Conservation (phyloP, 1,140 invertebrate species). For the Teleopsis dalmanni region DNA sequence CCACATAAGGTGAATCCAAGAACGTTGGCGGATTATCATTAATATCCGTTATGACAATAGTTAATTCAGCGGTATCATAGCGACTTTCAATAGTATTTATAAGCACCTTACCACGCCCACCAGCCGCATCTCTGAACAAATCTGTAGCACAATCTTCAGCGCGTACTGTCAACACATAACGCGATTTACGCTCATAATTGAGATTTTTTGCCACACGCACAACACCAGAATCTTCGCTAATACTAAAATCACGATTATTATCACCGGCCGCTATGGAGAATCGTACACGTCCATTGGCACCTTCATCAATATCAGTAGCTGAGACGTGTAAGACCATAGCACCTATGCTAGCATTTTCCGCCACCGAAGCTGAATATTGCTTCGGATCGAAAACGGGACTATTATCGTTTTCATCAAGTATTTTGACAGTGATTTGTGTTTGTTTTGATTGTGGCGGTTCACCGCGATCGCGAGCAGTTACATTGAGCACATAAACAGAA, state of each 20-base stretch:
- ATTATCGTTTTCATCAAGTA: constrained; percentile 92
- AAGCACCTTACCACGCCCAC: not conserved
- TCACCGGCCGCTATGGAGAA: constrained; percentile 86
- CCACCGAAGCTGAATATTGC: constrained; percentile 77
- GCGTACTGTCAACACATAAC: constrained; percentile 73
- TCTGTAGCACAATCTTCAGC: constrained; percentile 80
- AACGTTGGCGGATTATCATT: constrained; percentile 94
- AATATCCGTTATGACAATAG: constrained; percentile 70
- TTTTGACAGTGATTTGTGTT: constrained; percentile 61
- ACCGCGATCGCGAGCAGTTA: constrained; percentile 83
- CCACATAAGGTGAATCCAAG: constrained; percentile 80
- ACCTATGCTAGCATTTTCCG: constrained; percentile 90
- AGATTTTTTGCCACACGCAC: constrained; percentile 83
- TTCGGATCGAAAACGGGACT: constrained; percentile 81
- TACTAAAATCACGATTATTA: constrained; percentile 80
- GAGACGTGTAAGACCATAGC: constrained; percentile 83
- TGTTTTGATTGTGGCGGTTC: constrained; percentile 69
- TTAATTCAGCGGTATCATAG: constrained; percentile 62
- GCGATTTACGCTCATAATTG: constrained; percentile 81
- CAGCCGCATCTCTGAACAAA: constrained; percentile 44
- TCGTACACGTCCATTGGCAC: constrained; percentile 75
- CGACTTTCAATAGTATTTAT: constrained; percentile 30
- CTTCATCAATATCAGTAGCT: constrained; percentile 86
- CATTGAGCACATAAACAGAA: constrained; percentile 69
- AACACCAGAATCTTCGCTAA: constrained; percentile 82